phyloP scores from a whole-genome alignment of 2,113 vertebrate genomes.

The Brienomyrus longianalis region DNA sequence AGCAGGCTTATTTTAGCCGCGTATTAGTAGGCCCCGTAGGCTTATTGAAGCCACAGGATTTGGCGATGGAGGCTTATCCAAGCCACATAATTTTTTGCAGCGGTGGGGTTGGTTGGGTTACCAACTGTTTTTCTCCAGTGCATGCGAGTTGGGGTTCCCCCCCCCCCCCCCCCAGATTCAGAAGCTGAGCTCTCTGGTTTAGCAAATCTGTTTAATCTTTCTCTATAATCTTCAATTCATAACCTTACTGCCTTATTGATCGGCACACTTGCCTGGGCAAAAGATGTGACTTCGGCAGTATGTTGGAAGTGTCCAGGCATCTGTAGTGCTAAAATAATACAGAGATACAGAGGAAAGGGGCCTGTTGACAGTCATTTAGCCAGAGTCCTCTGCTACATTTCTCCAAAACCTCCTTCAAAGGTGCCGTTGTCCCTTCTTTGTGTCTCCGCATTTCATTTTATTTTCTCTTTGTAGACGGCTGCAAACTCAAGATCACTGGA shows the following conservation, averaged over 20 bases:
- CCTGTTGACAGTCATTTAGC: background rate
- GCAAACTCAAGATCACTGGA: background rate
- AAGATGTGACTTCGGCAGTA: background rate
- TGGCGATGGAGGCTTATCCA: too few species aligned
- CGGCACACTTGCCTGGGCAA: background rate
- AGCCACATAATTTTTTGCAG: too few species aligned
- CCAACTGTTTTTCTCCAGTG: background rate
- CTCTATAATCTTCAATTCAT: background rate
- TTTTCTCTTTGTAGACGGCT: background rate
- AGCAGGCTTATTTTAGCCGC: too few species aligned
- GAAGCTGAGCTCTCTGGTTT: background rate
- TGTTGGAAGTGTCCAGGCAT: background rate
- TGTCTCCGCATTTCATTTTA: background rate
- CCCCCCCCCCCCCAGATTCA: background rate
- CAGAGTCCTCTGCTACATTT: background rate
- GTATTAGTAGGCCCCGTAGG: too few species aligned
- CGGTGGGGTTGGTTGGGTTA: too few species aligned
- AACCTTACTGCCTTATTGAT: background rate
- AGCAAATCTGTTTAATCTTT: background rate
- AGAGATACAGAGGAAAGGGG: background rate
- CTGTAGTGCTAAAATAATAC: background rate
- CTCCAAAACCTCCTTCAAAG: background rate
- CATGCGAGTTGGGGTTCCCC: background rate
- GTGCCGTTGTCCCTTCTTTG: too few species aligned
- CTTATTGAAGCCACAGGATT: too few species aligned